Base-by-base conservation (phyloP, 1,140 invertebrate genomes). In the Diachasma alloeum region DNA sequence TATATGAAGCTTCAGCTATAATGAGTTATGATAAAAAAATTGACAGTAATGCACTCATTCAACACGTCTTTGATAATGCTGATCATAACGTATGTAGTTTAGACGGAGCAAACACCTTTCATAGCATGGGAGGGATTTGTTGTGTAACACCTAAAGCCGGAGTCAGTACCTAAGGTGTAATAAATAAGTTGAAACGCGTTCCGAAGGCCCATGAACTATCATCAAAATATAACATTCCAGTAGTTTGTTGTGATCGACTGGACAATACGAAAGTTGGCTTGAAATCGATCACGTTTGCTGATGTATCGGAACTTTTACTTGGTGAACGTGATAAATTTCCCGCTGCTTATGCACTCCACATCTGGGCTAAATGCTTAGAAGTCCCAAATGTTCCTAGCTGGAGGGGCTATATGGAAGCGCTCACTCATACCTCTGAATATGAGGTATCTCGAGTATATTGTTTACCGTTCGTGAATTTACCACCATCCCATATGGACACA, bases 1-100 rank as follows among this genome's bases (percentile, higher is more conserved):
- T 79, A 76, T 84, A 85, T 83, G 84, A 88, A 86, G 82, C 81
- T 79, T 84, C 84, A 81, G 81, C 82, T 77, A 84, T 85, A 83
- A 81, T 81, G 36, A 75, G 83, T 73, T 81, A 81, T 76, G 79
- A 72, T 17, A 74, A 75, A 76, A 15, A 26, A 22, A 9, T 67
- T 77, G 42, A 81, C 78, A 78, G 79, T 39, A 79, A 78, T 75
- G 75, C 81, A 13, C 73, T 84, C 77, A 75, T 81, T 68, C 83
- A 86, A 81, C 84, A 84, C 82, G 82, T 84, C 78, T 82, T 75
- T 81, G 84, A 86, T 75, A 87, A 85, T 84, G 83, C 83, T 6
- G 83, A 87, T 81, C 84, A 86, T 72, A 87, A 87, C 85, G 81
- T 85, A 63, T 63, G 56, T 72, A 86, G 82, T 82, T 78, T 86